Percentiles rank a stretch among this genome's conserved stretches.
Conservation (phyloP, 53 echinoderm and acorn worm species). For the Temnopleurus reevesii region DNA sequence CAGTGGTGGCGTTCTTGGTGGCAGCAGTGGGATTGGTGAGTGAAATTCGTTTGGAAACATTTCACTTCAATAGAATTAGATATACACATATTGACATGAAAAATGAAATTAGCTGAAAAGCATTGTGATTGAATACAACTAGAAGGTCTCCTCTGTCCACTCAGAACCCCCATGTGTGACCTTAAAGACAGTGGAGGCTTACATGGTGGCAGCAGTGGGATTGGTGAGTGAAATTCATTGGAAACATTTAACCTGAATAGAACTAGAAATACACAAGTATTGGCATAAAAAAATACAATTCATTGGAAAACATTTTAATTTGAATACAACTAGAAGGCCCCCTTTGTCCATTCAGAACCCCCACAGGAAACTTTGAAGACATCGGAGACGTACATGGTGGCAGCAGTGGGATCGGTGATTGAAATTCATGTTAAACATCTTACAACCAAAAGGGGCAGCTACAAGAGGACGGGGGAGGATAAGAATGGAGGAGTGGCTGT, state of each 20-base stretch:
- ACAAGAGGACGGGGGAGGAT: not conserved
- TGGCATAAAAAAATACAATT: too few species aligned
- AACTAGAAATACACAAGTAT: too few species aligned
- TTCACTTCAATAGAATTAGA: too few species aligned
- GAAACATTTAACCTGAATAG: too few species aligned
- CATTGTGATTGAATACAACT: too few species aligned
- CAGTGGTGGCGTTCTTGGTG: not conserved
- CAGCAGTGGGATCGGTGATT: slow-evolving; percentile 4
- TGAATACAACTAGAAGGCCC: slow-evolving; percentile 25
- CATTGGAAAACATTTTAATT: too few species aligned
- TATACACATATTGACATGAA: too few species aligned
- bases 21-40: slow-evolving; percentile 1
- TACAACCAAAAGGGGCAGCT: not conserved
- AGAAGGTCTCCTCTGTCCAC: not conserved
- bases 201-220: not conserved
- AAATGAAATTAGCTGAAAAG: too few species aligned
- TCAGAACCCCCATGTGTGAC: not conserved
- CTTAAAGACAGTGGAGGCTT: not conserved
- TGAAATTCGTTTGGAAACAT: too few species aligned
- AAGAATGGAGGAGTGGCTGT: slow-evolving; percentile 41
- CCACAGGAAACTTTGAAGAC: not conserved
- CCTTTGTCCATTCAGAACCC: not conserved
- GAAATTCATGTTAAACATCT: too few species aligned
- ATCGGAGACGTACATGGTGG: not conserved
- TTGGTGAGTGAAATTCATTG: too few species aligned